Evolutionary conservation across 2,797 vertebrate species (phyloP).

Genomic region (Pogoniulus pusillus): DNA sequence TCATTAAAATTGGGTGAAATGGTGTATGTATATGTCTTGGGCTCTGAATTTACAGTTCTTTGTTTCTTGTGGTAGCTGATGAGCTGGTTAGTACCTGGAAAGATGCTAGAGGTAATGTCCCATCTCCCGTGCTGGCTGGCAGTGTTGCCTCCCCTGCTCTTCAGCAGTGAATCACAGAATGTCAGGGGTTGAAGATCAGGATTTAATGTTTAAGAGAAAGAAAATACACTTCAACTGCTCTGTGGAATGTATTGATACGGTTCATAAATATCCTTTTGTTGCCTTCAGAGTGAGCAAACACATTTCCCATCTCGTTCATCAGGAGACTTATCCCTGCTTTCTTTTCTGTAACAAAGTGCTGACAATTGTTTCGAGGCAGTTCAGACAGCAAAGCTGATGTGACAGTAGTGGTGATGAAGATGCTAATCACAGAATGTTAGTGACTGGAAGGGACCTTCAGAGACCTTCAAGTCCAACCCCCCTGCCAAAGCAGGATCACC

Average conservation of each 20-base stretch:
- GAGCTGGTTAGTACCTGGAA: not conserved
- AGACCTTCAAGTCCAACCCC: no score
- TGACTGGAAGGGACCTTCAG: no score
- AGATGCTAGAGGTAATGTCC: not conserved
- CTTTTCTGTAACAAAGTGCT: not conserved
- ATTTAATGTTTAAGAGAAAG: not conserved
- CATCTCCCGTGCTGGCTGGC: not conserved
- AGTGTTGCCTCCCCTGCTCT: not conserved
- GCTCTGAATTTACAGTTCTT: not conserved
- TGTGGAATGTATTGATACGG: not conserved
- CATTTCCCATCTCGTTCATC: not conserved
- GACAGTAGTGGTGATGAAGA: not conserved
- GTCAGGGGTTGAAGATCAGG: not conserved
- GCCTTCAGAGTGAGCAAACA: not conserved
- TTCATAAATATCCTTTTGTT: not conserved
- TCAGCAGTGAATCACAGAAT: not conserved
- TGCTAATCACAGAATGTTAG: no score
- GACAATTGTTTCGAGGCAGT: not conserved
- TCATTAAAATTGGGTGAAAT: not conserved
- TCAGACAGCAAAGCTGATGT: not conserved
- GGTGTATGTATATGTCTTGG: accelerated
- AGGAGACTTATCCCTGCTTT: not conserved
- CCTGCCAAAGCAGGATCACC: no score
- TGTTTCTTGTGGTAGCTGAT: not conserved
- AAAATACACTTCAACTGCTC: not conserved